Base-by-base conservation (phyloP, 2,113 vertebrate species). In the Piaya cayana region DNA sequence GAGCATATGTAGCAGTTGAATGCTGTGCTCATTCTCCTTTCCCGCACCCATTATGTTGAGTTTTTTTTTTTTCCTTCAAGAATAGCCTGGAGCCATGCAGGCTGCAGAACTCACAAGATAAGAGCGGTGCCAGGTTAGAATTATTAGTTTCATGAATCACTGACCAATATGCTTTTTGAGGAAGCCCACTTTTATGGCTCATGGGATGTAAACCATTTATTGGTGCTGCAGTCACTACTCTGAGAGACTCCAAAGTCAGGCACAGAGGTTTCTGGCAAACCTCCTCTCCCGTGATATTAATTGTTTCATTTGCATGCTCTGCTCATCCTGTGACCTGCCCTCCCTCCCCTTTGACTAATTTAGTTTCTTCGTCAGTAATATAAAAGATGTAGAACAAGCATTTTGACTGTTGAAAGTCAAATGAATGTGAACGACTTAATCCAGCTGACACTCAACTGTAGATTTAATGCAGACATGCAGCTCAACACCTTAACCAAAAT, bases 321-420 rank as follows among this genome's bases (percentile, higher is more conserved):
- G 45, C 86, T 94, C 68, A 56, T 92, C 59, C 68, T 78, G 55
- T 93, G 85, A 95, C 94, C 90, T 93, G 92, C 82, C 88, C 90
- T 96, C 64, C 75, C 72, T 97, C 85, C 87, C 82, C 82, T 91
- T 95, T 96, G 82, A 95, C 79, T 96, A 91, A 81, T 83, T 63
- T 0, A 86, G 82, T 92, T 88, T 94, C 90, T 88, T 92, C 0
- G 1, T 81, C 82, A 77, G 93, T 92, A 91, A 72, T 83, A 90
- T 70, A 92, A 90, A 95, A 95, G 93, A 88, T 96, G 94, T 96
- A 94, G 87, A 95, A 90, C 93, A 95, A 95, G 92, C 84, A 74
- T 93, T 96, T 93, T 97, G 92, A 83, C 93, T 83, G 91, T 32
- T 95, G 91, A 93, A 96, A 97, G 94, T 96, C 91, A 92, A 92